These are phyloP conservation scores for Drosophila sproati DNA, from an alignment of 1,140 invertebrate species.

Conservation along the genomic window DNA sequence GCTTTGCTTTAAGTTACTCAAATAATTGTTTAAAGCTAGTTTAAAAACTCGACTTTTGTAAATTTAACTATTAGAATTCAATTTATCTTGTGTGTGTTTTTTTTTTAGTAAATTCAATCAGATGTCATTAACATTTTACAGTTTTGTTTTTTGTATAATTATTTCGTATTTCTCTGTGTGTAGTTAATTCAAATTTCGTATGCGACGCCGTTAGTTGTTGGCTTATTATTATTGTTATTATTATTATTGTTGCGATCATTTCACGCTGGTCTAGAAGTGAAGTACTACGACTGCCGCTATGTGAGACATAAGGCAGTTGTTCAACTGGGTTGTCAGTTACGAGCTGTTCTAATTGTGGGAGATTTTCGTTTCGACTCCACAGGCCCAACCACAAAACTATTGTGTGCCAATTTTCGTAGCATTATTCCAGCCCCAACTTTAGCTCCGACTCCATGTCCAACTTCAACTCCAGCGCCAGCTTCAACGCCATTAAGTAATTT, in stretches of 20 bases:
- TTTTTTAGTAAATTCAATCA: too few relatives aligned
- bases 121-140: too few relatives aligned
- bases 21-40: too few relatives aligned
- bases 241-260: constrained; percentile 34
- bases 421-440: background rate
- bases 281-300: background rate
- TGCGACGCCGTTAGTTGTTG: constrained; percentile 57
- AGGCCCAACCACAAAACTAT: constrained; percentile 35
- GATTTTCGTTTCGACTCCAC: constrained; percentile 26
- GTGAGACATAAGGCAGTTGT: background rate
- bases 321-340: constrained; percentile 10
- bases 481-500: constrained; percentile 71
- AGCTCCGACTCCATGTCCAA: background rate
- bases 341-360: constrained; percentile 69
- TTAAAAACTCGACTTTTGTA: too few relatives aligned
- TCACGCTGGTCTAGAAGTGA: constrained; percentile 9
- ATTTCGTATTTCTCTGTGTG: background rate
- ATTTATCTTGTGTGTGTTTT: too few relatives aligned
- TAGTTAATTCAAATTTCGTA: constrained; percentile 62
- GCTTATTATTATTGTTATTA: constrained; percentile 7
- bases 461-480: constrained; percentile 7
- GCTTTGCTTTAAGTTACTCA: too few relatives aligned
- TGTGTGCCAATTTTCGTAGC: constrained; percentile 54
- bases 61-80: too few relatives aligned
- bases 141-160: too few relatives aligned